A percentile compares a stretch with the other conserved stretches of the same genome.
These are phyloP conservation scores for Sphenopsis melanotis DNA, from an alignment of 2,797 vertebrate species.

Conservation along the genomic window DNA sequence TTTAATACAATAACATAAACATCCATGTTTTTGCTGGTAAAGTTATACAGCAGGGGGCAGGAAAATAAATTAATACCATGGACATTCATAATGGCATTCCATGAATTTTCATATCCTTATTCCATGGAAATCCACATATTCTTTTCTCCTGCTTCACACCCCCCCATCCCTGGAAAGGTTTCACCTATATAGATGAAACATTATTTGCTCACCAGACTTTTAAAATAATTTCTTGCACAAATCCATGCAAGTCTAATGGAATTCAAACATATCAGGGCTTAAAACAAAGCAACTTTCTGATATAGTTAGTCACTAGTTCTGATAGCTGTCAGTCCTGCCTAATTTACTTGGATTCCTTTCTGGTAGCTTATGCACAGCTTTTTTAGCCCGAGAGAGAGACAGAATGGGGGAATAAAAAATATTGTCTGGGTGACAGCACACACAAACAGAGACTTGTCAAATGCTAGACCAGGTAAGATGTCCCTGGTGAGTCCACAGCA, in stretches of 20 bases:
- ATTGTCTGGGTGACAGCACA: not conserved
- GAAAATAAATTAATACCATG: not conserved
- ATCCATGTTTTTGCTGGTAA: not conserved
- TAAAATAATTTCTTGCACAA: not conserved
- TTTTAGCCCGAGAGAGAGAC: not conserved
- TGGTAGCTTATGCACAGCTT: slow-evolving; percentile 18
- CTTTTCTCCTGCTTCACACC: not conserved
- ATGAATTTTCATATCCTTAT: not conserved
- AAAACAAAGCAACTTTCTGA: not conserved
- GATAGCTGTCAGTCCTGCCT: not conserved
- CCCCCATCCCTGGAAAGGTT: not conserved
- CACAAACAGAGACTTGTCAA: slow-evolving; percentile 57
- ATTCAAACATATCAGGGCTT: slow-evolving; percentile 16
- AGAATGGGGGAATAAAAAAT: not conserved
- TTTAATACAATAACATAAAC: not conserved
- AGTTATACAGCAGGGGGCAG: not conserved
- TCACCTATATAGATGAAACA: not conserved
- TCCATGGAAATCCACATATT: not conserved
- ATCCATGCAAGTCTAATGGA: slow-evolving; percentile 1
- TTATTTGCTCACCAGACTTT: not conserved
- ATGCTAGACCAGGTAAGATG: slow-evolving; percentile 24
- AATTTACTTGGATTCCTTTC: slow-evolving; percentile 38
- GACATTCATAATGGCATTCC: not conserved
- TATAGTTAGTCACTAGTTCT: not conserved
- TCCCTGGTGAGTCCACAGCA: slow-evolving; percentile 28